Conservation (phyloP, 2,113 vertebrate species). For the Ivindomyrus marchei region DNA sequence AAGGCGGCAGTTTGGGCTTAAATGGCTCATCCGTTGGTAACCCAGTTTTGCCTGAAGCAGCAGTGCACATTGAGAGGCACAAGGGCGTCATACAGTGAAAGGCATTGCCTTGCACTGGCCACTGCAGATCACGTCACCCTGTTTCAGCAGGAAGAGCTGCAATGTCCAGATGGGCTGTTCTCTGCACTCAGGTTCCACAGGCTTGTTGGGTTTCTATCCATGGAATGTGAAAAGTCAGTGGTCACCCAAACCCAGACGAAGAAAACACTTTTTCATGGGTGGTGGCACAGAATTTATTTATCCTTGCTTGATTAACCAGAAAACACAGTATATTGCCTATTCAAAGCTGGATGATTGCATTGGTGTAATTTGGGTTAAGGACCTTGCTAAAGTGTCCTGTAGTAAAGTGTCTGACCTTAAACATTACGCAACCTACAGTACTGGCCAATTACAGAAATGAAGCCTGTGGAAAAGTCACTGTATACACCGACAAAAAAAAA, state of each 20-base stretch:
- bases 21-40: not conserved
- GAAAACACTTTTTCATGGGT: not conserved
- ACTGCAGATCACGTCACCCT: not conserved
- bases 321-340: not conserved
- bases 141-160: not conserved
- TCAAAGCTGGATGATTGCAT: not conserved
- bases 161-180: not conserved
- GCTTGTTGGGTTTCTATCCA: conserved; percentile 17
- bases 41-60: not conserved
- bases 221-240: conserved; percentile 15
- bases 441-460: not conserved
- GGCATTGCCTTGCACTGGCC: not conserved
- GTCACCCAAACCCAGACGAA: conserved; percentile 16
- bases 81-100: not conserved
- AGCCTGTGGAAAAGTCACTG: not conserved
- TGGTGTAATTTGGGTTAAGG: not conserved
- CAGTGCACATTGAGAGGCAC: not conserved
- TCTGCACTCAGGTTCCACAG: conserved; percentile 18
- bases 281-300: not conserved
- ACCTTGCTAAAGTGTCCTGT: not conserved
- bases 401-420: not conserved
- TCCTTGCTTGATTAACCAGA: not conserved
- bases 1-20: not conserved
- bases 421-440: not conserved
- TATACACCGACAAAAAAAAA: not conserved